phyloP scores from a whole-genome alignment of 1,140 invertebrate genomes.

The Temnothorax nylanderi region DNA sequence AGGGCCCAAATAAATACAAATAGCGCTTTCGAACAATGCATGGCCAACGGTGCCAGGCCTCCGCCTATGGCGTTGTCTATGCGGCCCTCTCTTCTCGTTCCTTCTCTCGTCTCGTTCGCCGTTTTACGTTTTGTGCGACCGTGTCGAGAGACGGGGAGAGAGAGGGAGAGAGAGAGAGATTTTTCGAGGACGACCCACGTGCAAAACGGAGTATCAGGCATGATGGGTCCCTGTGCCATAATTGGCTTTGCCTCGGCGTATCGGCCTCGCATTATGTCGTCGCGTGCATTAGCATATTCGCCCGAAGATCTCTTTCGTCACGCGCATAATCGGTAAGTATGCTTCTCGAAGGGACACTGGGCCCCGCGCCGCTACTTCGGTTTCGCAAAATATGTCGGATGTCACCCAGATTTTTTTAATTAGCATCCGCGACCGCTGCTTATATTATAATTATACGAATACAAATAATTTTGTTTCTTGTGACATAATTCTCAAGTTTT shows the following conservation, averaged over 20 bases:
- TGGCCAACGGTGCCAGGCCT: constrained; percentile 71
- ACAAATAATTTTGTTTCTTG: neutral
- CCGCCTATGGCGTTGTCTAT: constrained; percentile 80
- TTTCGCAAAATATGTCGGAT: neutral
- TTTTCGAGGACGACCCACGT: constrained; percentile 37
- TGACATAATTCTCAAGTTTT: neutral
- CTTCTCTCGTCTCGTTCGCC: constrained; percentile 43
- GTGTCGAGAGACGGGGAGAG: constrained; percentile 44
- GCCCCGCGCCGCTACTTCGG: neutral
- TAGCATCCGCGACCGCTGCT: neutral
- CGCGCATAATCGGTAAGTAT: constrained; percentile 79
- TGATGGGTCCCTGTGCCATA: constrained; percentile 78
- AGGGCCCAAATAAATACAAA: constrained; percentile 82
- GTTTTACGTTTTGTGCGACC: constrained; percentile 59
- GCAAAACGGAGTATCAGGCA: constrained; percentile 56
- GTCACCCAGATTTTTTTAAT: constrained; percentile 13
- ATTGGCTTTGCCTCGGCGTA: constrained; percentile 82
- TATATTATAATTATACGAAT: neutral
- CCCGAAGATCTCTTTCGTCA: constrained; percentile 84
- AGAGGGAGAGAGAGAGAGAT: constrained; percentile 17
- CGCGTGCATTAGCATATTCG: constrained; percentile 81
- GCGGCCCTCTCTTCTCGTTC: constrained; percentile 36
- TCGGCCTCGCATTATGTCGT: constrained; percentile 78
- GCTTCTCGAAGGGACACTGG: neutral
- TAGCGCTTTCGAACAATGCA: constrained; percentile 83